Conservation (phyloP, 2,113 vertebrate genomes). For the Phasianus colchicus region DNA sequence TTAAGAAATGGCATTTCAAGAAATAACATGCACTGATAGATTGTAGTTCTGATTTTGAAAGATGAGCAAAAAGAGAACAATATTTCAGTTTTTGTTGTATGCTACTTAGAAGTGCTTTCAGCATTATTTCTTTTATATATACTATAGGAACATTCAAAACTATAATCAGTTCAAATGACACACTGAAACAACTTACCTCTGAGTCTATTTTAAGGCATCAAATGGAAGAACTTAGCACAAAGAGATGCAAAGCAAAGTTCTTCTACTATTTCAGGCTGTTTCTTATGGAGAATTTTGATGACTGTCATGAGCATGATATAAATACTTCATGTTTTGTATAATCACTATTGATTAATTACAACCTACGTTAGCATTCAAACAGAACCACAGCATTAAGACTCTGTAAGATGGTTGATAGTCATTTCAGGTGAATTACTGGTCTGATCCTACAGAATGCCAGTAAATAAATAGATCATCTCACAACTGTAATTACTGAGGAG, state of each 20-base stretch:
- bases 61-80: background rate
- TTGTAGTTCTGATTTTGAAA: background rate
- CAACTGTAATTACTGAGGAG: background rate
- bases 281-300: conserved; percentile 4
- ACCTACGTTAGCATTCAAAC: conserved; percentile 27
- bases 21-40: background rate
- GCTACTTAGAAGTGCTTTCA: background rate
- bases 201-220: conserved; percentile 15
- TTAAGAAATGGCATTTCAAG: background rate
- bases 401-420: background rate
- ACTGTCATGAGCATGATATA: conserved; percentile 6
- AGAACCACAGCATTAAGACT: background rate
- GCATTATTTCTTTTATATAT: background rate
- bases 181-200: background rate
- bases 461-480: conserved; percentile 29
- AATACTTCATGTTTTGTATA: conserved; percentile 37
- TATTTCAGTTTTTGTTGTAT: background rate
- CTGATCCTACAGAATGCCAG: conserved; percentile 1
- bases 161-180: background rate
- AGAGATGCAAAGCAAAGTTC: background rate
- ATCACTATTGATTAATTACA: conserved; percentile 51
- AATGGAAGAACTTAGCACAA: background rate
- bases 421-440: conserved; percentile 49
- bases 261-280: conserved; percentile 5
- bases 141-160: background rate